A percentile compares a stretch with the other conserved stretches of the same genome.
These are phyloP conservation scores for Onthophagus sagittarius DNA, from an alignment of 2,888 invertebrate species.

Conservation along the genomic window DNA sequence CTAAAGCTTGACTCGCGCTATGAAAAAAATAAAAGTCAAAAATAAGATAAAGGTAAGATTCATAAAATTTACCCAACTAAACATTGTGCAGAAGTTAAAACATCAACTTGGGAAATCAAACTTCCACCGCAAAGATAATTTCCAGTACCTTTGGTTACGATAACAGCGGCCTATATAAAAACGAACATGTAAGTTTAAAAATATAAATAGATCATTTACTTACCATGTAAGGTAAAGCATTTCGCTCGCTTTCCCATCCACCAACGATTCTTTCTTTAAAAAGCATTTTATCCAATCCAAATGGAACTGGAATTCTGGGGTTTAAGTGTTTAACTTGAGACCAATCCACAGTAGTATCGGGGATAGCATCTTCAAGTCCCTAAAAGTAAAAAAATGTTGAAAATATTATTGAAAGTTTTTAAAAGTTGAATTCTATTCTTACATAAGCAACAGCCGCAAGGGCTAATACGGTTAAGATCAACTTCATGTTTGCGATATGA, in stretches of 20 bases:
- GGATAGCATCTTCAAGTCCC: background rate
- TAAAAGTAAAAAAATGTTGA: background rate
- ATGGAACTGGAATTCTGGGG: slow-evolving; percentile 1
- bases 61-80: slow-evolving; percentile 12
- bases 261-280: slow-evolving; percentile 5
- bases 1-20: slow-evolving; percentile 34
- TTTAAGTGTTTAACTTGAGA: slow-evolving; percentile 3
- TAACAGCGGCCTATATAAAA: slow-evolving; percentile 23
- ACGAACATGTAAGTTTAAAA: background rate
- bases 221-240: slow-evolving; percentile 4
- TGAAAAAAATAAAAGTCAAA: slow-evolving; percentile 38
- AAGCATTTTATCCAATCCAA: background rate
- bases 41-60: background rate
- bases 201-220: background rate
- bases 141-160: slow-evolving; percentile 31
- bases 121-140: slow-evolving; percentile 54
- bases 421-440: background rate
- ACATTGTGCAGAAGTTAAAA: slow-evolving; percentile 56
- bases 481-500: slow-evolving; percentile 4
- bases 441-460: background rate
- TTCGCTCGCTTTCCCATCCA: slow-evolving; percentile 1
- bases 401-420: background rate
- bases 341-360: slow-evolving; percentile 14
- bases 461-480: slow-evolving; percentile 7
- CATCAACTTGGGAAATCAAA: slow-evolving; percentile 49